Base-by-base conservation (phyloP, 2,888 invertebrate genomes). In the Latrodectus hesperus region DNA sequence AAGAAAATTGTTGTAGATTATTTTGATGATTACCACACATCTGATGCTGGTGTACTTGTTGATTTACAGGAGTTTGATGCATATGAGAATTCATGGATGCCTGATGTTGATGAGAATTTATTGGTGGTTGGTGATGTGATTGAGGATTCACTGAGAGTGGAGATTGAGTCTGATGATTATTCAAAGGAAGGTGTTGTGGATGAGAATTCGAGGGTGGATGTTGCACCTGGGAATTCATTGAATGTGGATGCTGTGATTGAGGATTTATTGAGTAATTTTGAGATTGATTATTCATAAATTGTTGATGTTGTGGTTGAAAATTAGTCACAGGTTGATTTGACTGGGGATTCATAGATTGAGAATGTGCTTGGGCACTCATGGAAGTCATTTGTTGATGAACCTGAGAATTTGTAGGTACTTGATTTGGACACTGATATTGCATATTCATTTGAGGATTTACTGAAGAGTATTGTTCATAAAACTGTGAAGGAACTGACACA, bases 351-450 rank as follows among this genome's bases (percentile, higher is more conserved):
- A 38, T 38, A 38, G 38, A 38, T 38, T 38, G 38, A 38, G 38
- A 4, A 38, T 38, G 38, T 38, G 38, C 38, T 38, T 38, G 38
- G 38, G 38, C 38, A 38, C 38, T 38, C 38, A 38, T 38, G 5
- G 38, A 5, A 38, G 38, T 38, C 38, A 38, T 38, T n/a, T 26
- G 22, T 68, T 26, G 17, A 26, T 17, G 12, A 11, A 22, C 12
- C 68, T 68, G 68, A 68, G 68, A 26, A 22, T 17, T 22, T 0
- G 12, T n/a, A 68, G 22, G 12, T 17, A 12, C n/a, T 9, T 68
- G 68, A 68, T 68, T n/a, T 17, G 68, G 68, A 68, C 12, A 11
- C 68, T 68, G 68, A 22, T 68, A 26, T 12, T 68, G 68, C 11
- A 12, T 12, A 68, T 26, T 12, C 17, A 26, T 12, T 22, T 68